Base-by-base conservation (phyloP, 2,113 vertebrate species). In the Onychorhynchus coronatus region DNA sequence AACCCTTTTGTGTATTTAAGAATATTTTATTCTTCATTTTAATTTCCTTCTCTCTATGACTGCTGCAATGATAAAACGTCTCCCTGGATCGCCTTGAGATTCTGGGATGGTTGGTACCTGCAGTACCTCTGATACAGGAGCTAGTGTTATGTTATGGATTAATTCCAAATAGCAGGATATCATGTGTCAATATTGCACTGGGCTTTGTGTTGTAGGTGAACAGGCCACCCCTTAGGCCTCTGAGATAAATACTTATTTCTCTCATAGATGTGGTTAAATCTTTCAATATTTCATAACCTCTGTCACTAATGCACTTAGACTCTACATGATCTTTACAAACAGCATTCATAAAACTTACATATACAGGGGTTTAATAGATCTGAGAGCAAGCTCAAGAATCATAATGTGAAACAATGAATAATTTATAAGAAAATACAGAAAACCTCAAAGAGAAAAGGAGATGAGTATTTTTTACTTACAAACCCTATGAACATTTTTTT, bases 281-380 rank as follows among this genome's bases (percentile, higher is more conserved):
- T 81, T 88, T 95, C 70, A 74, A 49, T 97, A 94, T 96, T 96
- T 91, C 62, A 75, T 96, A 84, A 95, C 83, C 65, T 37, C 53
- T 88, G 67, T 85, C 58, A 62, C 46, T 87, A 90, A 97, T 78
- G 65, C 71, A 86, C 56, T 93, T 85, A 95, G 67, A 78, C 67
- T 73, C 19, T 71, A 37, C 56, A 58, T 65, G 52, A 68, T 83
- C 73, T 72, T 89, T 95, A 62, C 63, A 91, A 97, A 86, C 65
- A 95, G 33, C 84, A 17, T 73, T 90, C 89, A 88, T 62, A 88
- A 96, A 95, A 91, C 88, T 89, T 88, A 95, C 25, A 58, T 72
- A 91, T 47, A 75, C 4, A 44, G 59, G 82, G 75, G 65, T 92
- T 97, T 91, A 94, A 97, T 53, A 93, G 77, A 91, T 72, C 52